Evolutionary conservation across 2,888 invertebrate genomes (phyloP).

Genomic region (Acanthosepion esculentum): DNA sequence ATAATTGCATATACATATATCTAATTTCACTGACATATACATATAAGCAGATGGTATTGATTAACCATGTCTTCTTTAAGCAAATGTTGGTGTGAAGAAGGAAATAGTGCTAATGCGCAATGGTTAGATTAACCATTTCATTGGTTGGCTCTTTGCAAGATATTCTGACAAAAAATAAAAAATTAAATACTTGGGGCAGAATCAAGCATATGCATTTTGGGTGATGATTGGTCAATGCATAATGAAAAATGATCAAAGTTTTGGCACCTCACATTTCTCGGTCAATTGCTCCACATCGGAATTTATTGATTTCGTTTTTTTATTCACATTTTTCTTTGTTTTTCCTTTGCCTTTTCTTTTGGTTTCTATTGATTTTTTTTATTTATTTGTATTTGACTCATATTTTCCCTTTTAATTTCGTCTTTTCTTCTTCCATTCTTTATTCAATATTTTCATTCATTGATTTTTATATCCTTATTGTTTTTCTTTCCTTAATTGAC

Average conservation of each 20-base stretch:
- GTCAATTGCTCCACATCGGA: neutral
- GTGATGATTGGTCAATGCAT: neutral
- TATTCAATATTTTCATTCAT: neutral
- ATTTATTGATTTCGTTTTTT: no score
- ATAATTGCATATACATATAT: no score
- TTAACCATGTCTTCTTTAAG: no score
- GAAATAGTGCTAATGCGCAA: neutral
- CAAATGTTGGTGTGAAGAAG: no score
- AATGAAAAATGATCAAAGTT: neutral
- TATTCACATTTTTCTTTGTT: neutral
- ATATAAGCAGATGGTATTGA: no score
- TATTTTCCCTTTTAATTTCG: neutral
- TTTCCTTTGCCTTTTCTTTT: neutral
- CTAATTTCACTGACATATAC: no score
- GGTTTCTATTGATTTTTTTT: neutral
- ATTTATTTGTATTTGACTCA: no score
- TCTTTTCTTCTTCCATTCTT: neutral
- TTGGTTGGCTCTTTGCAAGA: neutral
- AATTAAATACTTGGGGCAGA: neutral
- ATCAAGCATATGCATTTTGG: neutral
- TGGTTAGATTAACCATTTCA: neutral
- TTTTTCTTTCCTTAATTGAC: no score
- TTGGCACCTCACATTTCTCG: neutral
- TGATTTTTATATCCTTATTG: neutral
- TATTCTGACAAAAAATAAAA: neutral